Percentiles rank a stretch among this genome's conserved stretches.
Evolutionary conservation across 2,888 invertebrate species (phyloP).

Genomic region (Hirtodrosophila trivittata): DNA sequence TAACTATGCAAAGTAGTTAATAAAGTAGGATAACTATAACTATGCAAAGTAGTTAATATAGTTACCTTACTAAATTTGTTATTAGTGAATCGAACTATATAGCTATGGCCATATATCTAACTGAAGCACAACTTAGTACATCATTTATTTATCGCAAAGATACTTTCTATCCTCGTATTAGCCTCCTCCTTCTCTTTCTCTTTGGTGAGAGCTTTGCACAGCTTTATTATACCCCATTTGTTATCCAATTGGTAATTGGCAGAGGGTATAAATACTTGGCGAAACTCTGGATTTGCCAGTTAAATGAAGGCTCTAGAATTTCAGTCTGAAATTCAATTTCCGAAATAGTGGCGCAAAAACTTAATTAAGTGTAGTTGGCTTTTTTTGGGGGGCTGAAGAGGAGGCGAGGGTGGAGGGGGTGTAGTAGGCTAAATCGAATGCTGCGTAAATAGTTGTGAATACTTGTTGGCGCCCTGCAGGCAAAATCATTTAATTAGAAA

Average conservation of each 20-base stretch:
- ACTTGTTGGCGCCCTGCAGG: slow-evolving; percentile 35
- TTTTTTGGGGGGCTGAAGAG: slow-evolving; percentile 1
- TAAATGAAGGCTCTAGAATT: slow-evolving; percentile 19
- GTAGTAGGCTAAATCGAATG: slow-evolving; percentile 10
- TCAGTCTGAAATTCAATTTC: slow-evolving; percentile 50
- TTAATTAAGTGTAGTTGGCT: slow-evolving; percentile 59
- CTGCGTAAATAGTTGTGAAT: slow-evolving; percentile 63
- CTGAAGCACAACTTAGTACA: too few relatives aligned
- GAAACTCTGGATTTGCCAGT: slow-evolving; percentile 5
- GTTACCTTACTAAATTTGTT: too few relatives aligned
- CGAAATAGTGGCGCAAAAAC: slow-evolving; percentile 49
- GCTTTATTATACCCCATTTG: background rate
- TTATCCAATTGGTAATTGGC: background rate
- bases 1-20: background rate
- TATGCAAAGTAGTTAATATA: too few relatives aligned
- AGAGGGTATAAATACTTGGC: slow-evolving; percentile 9
- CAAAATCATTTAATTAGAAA: slow-evolving; percentile 64
- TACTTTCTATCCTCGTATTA: too few relatives aligned
- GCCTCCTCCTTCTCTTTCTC: too few relatives aligned
- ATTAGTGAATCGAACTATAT: too few relatives aligned
- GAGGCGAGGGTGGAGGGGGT: background rate
- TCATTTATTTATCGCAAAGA: too few relatives aligned
- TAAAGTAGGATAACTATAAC: too few relatives aligned
- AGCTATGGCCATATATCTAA: too few relatives aligned
- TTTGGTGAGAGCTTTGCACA: too few relatives aligned